phyloP scores from a whole-genome alignment of 1,140 invertebrate genomes.

The Drosophila bifasciata region DNA sequence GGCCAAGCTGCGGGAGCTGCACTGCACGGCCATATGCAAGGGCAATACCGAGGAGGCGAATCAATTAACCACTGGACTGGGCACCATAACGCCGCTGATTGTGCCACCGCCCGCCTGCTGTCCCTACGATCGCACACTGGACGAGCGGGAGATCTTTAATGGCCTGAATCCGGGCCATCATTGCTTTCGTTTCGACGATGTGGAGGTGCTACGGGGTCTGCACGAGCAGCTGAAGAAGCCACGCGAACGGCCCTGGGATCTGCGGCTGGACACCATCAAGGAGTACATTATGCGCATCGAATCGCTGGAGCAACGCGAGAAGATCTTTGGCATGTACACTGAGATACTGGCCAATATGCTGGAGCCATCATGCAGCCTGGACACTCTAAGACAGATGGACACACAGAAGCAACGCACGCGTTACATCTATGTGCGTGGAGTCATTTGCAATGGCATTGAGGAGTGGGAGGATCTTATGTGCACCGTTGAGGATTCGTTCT shows the following conservation, averaged over 20 bases:
- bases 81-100: slow-evolving; percentile 43
- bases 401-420: slow-evolving; percentile 53
- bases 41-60: slow-evolving; percentile 40
- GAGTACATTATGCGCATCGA: slow-evolving; percentile 48
- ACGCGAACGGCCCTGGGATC: slow-evolving; percentile 51
- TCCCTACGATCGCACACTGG: slow-evolving; percentile 62
- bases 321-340: slow-evolving; percentile 37
- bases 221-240: slow-evolving; percentile 57
- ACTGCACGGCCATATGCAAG: slow-evolving; percentile 35
- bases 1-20: slow-evolving; percentile 40
- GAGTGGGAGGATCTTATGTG: slow-evolving; percentile 71
- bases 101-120: slow-evolving; percentile 50
- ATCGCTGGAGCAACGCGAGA: slow-evolving; percentile 24
- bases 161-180: slow-evolving; percentile 63
- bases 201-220: slow-evolving; percentile 60
- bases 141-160: slow-evolving; percentile 70
- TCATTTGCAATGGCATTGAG: slow-evolving; percentile 68
- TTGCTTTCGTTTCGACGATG: slow-evolving; percentile 67
- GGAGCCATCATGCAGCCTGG: slow-evolving; percentile 11
- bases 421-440: slow-evolving; percentile 72
- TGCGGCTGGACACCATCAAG: slow-evolving; percentile 47
- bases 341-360: slow-evolving; percentile 11
- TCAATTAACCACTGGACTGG: slow-evolving; percentile 36
- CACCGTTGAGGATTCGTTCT: slow-evolving; percentile 53
- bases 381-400: background rate